Percentiles rank a stretch among this genome's conserved stretches.
These are phyloP conservation scores for Drosophila baimaii DNA, from an alignment of 1,140 invertebrate genomes.

Conservation along the genomic window DNA sequence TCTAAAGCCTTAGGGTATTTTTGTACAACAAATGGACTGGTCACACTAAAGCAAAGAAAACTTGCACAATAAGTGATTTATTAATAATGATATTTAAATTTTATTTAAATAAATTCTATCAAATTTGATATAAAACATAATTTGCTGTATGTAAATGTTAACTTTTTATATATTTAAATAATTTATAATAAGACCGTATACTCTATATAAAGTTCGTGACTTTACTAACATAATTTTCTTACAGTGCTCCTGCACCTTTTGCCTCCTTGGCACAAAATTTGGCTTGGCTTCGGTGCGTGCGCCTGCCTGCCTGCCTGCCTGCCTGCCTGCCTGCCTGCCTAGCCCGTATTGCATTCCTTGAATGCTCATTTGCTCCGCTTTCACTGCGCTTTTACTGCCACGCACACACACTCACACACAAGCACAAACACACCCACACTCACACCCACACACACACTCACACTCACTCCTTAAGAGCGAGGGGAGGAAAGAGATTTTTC, in stretches of 20 bases:
- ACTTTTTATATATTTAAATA: too few species aligned
- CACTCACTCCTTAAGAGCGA: not conserved
- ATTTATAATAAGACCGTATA: too few species aligned
- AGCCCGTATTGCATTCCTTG: conserved; percentile 74
- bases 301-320: too few species aligned
- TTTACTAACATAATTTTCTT: not conserved
- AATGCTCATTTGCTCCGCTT: conserved; percentile 69
- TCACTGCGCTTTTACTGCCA: conserved; percentile 59
- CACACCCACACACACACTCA: not conserved
- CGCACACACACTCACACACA: not conserved
- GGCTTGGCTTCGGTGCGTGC: conserved; percentile 36
- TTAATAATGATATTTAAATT: too few species aligned
- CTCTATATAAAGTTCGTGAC: too few species aligned
- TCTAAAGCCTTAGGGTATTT: too few species aligned
- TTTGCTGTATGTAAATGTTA: too few species aligned
- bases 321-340: too few species aligned
- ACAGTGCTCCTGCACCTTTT: conserved; percentile 11
- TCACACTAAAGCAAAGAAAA: not conserved
- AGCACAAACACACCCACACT: not conserved
- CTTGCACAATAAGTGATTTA: too few species aligned
- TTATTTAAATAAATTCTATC: too few species aligned
- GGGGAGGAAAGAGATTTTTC: conserved; percentile 24
- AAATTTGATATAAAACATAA: too few species aligned
- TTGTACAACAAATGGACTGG: too few species aligned
- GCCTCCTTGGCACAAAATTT: conserved; percentile 32